Evolutionary conservation across 2,797 vertebrate species (phyloP).

Genomic region (Cryptoblepharus egeriae): DNA sequence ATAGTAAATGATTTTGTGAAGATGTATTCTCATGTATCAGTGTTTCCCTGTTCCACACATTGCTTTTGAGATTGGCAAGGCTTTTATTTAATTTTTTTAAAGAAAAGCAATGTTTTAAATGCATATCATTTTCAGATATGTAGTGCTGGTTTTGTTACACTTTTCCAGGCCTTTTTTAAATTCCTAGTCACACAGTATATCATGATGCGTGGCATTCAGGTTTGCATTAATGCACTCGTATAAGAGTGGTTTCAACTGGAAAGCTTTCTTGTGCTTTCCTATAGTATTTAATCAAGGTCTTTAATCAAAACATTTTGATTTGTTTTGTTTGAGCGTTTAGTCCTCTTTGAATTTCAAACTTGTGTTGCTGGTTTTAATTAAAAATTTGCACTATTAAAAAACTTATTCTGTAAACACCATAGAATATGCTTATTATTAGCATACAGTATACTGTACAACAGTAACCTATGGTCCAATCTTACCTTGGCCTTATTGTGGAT

Average conservation of each 20-base stretch:
- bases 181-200: conserved; percentile 27
- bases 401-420: not conserved
- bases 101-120: not conserved
- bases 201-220: conserved; percentile 17
- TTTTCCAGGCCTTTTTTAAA: conserved; percentile 21
- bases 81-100: not conserved
- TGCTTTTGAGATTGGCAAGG: not conserved
- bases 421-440: not conserved
- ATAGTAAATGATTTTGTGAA: not conserved
- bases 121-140: conserved; percentile 17
- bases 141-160: not conserved
- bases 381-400: not conserved
- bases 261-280: conserved; percentile 16
- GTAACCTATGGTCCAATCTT: no score
- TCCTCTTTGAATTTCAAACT: conserved; percentile 6
- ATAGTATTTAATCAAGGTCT: conserved; percentile 24
- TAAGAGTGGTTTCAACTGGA: conserved; percentile 33
- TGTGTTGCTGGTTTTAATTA: conserved; percentile 15
- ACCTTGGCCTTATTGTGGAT: no score
- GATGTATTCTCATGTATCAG: not conserved
- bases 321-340: not conserved
- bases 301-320: conserved; percentile 25
- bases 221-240: conserved; percentile 28
- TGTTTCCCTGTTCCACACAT: not conserved
- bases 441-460: no score